Evolutionary conservation across 2,113 vertebrate species (phyloP), one percentile per base, ranked within the genome.

Genomic region (Pseudolaguvia tuberculata): DNA sequence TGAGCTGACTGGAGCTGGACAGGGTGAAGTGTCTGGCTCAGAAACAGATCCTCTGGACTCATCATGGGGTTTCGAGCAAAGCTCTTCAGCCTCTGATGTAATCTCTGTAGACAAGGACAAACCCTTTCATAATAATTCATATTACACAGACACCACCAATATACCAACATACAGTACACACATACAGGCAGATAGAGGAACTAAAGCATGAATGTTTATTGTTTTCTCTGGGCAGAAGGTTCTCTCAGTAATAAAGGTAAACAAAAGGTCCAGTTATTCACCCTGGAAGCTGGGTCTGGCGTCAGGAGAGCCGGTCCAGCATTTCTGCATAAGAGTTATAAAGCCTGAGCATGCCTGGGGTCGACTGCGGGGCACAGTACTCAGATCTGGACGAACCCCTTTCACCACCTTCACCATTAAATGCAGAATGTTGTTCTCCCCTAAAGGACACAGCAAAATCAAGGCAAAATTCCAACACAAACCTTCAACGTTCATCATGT

Each of bases 351-450:
- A 98, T 69, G 94, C 88, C 0, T 87, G 91, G 0, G 95, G 95
- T 77, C 95, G 90, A 81, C 89, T 90, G 61, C 94, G 93, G 56
- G 95, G 93, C 78, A 98, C 72, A 0, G 88, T 80, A 0, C 89
- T 92, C 77, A 97, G 86, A 86, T 96, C 95, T 0, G 96, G 97
- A 77, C 97, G 96, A 69, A 93, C 88, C 5, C 97, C 97, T 83
- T 94, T 94, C 55, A 97, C 95, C 80, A 99, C 97, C 84, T 96
- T 97, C 85, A 99, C 93, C 97, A 99, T 99, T 82, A 99, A 94
- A 83, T 98, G 96, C 56, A 98, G 91, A 86, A 99, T 96, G 70
- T 95, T 99, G 76, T 93, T 98, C 83, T 98, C 96, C n/a, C 95
- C 97, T 99, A 81, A 71, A 77, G 82, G 75, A 66, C 18, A 78